phyloP scores from a whole-genome alignment of 2,888 invertebrate genomes.

The Acleris cristana region DNA sequence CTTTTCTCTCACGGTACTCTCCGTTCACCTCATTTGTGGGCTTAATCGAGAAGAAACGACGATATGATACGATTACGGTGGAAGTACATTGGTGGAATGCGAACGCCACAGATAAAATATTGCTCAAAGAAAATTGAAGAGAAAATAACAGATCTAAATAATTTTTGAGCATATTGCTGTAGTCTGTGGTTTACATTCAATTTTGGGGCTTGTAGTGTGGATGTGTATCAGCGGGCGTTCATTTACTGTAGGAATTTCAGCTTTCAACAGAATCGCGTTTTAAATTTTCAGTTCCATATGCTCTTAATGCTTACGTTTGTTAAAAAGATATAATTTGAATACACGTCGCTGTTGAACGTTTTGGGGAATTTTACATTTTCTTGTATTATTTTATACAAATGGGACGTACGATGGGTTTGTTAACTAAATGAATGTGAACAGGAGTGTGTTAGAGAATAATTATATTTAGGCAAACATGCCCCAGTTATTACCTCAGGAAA shows the following conservation, averaged over 20 bases:
- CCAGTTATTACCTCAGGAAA: neutral
- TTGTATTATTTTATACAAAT: neutral
- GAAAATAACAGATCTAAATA: constrained; percentile 19
- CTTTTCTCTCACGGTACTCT: constrained; percentile 61
- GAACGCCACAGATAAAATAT: constrained; percentile 43
- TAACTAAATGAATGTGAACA: constrained; percentile 1
- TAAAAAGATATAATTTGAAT: constrained; percentile 43
- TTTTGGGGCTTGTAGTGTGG: constrained; percentile 24
- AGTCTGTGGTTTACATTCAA: constrained; percentile 42
- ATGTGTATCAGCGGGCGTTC: constrained; percentile 46
- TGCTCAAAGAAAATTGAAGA: rapidly evolving
- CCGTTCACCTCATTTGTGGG: constrained; percentile 65
- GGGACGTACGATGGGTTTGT: neutral
- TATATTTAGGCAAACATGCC: neutral
- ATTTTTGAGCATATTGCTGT: neutral
- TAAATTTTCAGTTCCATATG: constrained; percentile 51
- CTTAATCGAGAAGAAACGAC: constrained; percentile 67
- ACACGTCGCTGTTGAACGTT: neutral
- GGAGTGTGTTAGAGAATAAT: neutral
- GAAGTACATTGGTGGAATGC: constrained; percentile 42
- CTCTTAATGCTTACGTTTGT: constrained; percentile 49
- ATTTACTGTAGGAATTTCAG: constrained; percentile 51
- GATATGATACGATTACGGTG: constrained; percentile 64
- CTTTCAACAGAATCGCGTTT: constrained; percentile 54
- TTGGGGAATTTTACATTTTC: neutral